A percentile compares a stretch with the other conserved stretches of the same genome.
phyloP scores from a whole-genome alignment of 2,113 vertebrate genomes.

The Lophura nycthemera region DNA sequence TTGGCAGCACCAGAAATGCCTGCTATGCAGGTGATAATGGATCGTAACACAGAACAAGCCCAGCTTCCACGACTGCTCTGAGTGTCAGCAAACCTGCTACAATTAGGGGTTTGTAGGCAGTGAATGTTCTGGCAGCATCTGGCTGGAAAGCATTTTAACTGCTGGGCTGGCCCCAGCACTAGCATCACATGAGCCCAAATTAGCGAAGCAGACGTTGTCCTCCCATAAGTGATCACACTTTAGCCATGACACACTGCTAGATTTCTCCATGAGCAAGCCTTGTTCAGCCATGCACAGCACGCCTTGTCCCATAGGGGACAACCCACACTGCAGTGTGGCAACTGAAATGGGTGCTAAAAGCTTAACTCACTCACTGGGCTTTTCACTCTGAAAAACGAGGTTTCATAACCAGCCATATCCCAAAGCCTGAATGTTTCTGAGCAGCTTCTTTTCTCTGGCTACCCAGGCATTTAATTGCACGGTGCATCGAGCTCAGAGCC shows the following conservation, averaged over 20 bases:
- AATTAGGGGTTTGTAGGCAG: not conserved
- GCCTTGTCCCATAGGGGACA: not conserved
- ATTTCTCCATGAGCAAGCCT: not conserved
- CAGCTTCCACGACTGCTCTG: not conserved
- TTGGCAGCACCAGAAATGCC: not conserved
- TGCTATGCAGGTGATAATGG: not conserved
- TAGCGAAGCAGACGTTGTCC: not conserved
- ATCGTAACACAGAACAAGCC: not conserved
- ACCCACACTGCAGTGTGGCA: not conserved
- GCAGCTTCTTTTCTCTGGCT: not conserved
- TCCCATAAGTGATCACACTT: accelerated
- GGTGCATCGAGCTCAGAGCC: not conserved
- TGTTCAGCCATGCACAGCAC: not conserved
- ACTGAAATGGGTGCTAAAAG: not conserved
- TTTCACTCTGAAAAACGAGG: not conserved
- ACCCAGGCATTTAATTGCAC: not conserved
- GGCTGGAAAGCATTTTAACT: not conserved
- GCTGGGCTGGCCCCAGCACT: not conserved
- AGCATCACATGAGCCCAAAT: not conserved
- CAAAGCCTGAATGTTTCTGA: not conserved
- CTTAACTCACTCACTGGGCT: not conserved
- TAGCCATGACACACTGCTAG: not conserved
- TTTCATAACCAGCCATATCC: not conserved
- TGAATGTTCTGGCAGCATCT: not conserved
- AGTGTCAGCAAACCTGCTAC: not conserved